Conservation (phyloP, 1,140 invertebrate species). For the Melitaea cinxia region DNA sequence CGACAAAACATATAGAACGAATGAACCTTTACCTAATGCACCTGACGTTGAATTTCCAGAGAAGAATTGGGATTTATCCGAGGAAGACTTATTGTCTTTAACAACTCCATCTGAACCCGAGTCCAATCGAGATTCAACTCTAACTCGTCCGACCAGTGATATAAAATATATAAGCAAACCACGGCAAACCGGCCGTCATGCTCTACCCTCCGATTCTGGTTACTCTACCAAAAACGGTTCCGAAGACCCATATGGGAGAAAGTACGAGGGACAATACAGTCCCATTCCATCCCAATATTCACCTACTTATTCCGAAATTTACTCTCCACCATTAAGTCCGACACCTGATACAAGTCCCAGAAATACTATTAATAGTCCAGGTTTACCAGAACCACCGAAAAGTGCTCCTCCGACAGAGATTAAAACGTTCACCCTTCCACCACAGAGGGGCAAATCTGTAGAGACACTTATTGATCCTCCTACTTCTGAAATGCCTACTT, state of each 20-base stretch:
- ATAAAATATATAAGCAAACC: constrained; percentile 81
- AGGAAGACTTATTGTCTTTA: constrained; percentile 83
- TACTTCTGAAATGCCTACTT: constrained; percentile 60
- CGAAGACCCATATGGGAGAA: constrained; percentile 67
- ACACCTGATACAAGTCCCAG: constrained; percentile 68
- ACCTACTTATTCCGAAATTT: constrained; percentile 77
- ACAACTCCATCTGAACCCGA: constrained; percentile 83
- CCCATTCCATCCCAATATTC: constrained; percentile 73
- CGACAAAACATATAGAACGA: constrained; percentile 90
- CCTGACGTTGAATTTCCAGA: constrained; percentile 90
- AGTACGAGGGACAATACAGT: constrained; percentile 72
- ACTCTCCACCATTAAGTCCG: constrained; percentile 75
- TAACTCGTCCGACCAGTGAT: constrained; percentile 82
- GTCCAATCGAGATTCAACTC: constrained; percentile 78
- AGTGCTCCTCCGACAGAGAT: constrained; percentile 69
- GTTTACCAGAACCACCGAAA: constrained; percentile 75
- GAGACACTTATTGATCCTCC: constrained; percentile 75
- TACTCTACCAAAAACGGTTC: constrained; percentile 75
- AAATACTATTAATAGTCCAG: constrained; percentile 65
- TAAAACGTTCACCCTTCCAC: constrained; percentile 73
- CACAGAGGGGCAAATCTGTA: constrained; percentile 70
- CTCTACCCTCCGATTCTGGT: constrained; percentile 75
- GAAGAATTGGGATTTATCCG: constrained; percentile 89
- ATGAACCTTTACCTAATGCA: constrained; percentile 89
- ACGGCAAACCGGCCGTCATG: constrained; percentile 80